These are phyloP conservation scores for Pocota personata DNA, from an alignment of 2,888 invertebrate species.

Conservation along the genomic window DNA sequence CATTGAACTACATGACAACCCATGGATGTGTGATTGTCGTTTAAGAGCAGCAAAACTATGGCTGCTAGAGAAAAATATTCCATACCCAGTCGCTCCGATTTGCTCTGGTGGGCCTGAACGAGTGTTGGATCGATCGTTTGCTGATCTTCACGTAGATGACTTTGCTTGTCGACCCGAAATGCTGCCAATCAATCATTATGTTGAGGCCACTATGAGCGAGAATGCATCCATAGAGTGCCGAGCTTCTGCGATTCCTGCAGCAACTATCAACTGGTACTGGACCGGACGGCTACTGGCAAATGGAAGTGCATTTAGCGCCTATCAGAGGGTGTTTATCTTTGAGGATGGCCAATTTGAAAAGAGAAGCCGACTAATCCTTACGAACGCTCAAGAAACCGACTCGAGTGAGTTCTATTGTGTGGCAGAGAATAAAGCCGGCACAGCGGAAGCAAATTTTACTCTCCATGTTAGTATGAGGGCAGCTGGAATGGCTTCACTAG, in stretches of 20 bases:
- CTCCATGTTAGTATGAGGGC: slow-evolving; percentile 90
- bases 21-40: slow-evolving; percentile 95
- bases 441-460: slow-evolving; percentile 94
- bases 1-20: slow-evolving; percentile 93
- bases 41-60: slow-evolving; percentile 91
- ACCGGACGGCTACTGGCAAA: slow-evolving; percentile 91
- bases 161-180: slow-evolving; percentile 94
- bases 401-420: slow-evolving; percentile 94
- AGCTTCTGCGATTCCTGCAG: slow-evolving; percentile 91
- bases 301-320: slow-evolving; percentile 90
- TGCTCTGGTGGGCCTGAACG: slow-evolving; percentile 89
- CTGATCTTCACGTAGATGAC: slow-evolving; percentile 90
- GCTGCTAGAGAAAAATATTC: slow-evolving; percentile 90
- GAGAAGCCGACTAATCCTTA: slow-evolving; percentile 89
- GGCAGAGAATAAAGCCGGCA: slow-evolving; percentile 94
- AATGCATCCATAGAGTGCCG: slow-evolving; percentile 93
- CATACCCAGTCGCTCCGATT: slow-evolving; percentile 90
- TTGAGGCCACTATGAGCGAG: slow-evolving; percentile 91
- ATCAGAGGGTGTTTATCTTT: slow-evolving; percentile 89
- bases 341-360: slow-evolving; percentile 91
- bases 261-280: slow-evolving; percentile 94
- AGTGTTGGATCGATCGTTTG: slow-evolving; percentile 88
- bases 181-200: slow-evolving; percentile 88
- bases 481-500: slow-evolving; percentile 91
- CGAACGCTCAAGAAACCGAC: slow-evolving; percentile 92